phyloP scores from a whole-genome alignment of 2,113 vertebrate species.

The Eubucco bourcierii region DNA sequence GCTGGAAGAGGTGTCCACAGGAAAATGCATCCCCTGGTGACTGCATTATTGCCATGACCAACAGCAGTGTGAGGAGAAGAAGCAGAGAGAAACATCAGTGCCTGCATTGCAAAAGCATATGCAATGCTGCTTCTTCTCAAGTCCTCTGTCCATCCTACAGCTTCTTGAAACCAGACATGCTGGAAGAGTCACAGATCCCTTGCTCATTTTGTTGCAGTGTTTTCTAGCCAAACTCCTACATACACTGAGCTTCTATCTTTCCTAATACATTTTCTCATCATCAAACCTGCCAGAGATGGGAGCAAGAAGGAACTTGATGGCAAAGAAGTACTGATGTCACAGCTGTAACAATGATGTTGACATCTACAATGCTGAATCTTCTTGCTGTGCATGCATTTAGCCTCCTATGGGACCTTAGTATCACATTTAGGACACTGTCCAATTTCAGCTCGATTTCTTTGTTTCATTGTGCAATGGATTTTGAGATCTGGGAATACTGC shows the following conservation, averaged over 20 bases:
- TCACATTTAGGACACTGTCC: background rate
- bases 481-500: background rate
- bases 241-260: background rate
- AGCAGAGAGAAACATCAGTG: background rate
- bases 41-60: accelerated
- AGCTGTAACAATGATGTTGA: background rate
- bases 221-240: background rate
- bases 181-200: background rate
- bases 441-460: background rate
- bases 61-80: background rate
- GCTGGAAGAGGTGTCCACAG: background rate
- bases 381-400: background rate
- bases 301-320: background rate
- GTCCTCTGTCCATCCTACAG: background rate
- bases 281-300: background rate
- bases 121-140: background rate
- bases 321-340: background rate
- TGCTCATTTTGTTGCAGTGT: background rate
- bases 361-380: background rate
- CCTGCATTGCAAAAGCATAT: background rate
- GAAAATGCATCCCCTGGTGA: background rate
- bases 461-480: background rate
- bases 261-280: background rate
- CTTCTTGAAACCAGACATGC: background rate
- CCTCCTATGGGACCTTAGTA: accelerated